Evolutionary conservation across 1,140 invertebrate species (phyloP).

Genomic region (Araneus ventricosus): DNA sequence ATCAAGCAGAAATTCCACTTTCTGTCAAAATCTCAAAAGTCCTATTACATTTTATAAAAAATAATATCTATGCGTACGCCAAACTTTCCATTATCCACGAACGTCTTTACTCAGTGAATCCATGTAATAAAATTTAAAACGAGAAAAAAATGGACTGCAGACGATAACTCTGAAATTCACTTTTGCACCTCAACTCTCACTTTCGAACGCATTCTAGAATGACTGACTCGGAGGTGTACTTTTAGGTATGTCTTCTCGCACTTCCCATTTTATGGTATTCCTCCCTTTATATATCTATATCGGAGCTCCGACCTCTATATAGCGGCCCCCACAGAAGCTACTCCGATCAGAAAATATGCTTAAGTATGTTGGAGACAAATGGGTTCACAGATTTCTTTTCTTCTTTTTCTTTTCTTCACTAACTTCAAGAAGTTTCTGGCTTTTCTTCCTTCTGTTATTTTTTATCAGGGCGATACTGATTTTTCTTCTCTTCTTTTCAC

Average conservation of each 20-base stretch:
- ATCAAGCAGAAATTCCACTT: neutral
- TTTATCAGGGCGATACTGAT: conserved; percentile 3
- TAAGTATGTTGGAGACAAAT: conserved; percentile 37
- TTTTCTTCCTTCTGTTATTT: neutral
- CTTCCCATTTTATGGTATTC: neutral
- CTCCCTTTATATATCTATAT: neutral
- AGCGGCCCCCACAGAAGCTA: neutral
- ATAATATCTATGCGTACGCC: neutral
- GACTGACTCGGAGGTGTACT: neutral
- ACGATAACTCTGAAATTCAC: neutral
- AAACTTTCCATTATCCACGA: neutral
- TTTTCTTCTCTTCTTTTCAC: conserved; percentile 34
- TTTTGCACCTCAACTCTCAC: neutral
- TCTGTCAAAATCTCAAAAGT: neutral
- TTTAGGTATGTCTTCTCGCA: neutral
- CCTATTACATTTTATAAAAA: neutral
- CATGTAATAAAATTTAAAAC: neutral
- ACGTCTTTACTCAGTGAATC: neutral
- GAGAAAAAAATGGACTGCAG: neutral
- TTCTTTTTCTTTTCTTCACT: neutral
- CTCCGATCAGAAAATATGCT: conserved; percentile 3
- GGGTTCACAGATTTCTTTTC: neutral
- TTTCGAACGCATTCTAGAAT: neutral
- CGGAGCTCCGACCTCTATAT: neutral
- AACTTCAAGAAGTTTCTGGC: neutral